A percentile compares a stretch with the other conserved stretches of the same genome.
phyloP scores from a whole-genome alignment of 2,113 vertebrate genomes.

The Mormyrus iriodes region DNA sequence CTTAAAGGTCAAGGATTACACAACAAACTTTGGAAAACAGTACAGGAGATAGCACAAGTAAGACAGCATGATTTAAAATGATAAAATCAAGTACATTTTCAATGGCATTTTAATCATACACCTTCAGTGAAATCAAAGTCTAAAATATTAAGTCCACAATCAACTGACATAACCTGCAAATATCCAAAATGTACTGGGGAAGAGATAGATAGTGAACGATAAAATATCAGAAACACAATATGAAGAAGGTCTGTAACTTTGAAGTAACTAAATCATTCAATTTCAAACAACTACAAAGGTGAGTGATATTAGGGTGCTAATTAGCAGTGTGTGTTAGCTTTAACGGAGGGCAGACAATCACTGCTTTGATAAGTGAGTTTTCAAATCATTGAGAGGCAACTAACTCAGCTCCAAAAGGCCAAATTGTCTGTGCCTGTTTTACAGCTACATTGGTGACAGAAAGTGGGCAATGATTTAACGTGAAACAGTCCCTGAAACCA shows the following conservation, averaged over 20 bases:
- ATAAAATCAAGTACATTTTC: neutral
- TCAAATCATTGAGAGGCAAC: neutral
- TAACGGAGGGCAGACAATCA: neutral
- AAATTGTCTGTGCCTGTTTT: too few relatives aligned
- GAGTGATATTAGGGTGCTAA: neutral
- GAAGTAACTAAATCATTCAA: neutral
- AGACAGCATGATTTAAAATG: neutral
- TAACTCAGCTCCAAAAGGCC: neutral
- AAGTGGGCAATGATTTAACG: too few relatives aligned
- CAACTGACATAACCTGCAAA: neutral
- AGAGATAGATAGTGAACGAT: neutral
- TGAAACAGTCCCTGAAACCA: too few relatives aligned
- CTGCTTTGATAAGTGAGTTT: neutral
- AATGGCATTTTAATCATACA: neutral
- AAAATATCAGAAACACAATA: neutral
- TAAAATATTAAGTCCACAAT: neutral
- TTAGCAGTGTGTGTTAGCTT: neutral
- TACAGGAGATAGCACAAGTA: neutral
- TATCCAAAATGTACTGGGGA: neutral
- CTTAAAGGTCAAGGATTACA: neutral
- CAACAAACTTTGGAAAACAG: neutral
- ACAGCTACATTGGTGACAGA: too few relatives aligned
- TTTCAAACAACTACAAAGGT: neutral
- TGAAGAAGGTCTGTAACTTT: neutral
- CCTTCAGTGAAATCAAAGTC: neutral